A percentile compares a stretch with the other conserved stretches of the same genome.
Evolutionary conservation across 2,113 vertebrate species (phyloP).

Genomic region (Rafetus swinhoei): DNA sequence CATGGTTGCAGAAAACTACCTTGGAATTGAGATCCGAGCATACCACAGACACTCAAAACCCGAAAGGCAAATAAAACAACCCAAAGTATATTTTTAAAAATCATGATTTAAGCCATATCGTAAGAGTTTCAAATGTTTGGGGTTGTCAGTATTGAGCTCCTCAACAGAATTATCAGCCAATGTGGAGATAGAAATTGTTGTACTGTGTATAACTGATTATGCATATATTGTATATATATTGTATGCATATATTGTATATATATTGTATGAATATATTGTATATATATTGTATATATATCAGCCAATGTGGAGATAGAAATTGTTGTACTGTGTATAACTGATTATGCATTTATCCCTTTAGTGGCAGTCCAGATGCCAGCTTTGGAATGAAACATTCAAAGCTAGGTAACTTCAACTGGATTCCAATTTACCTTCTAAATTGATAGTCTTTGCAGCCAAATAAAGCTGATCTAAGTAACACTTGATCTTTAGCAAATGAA

Average conservation of each 20-base stretch:
- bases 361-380: neutral
- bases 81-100: neutral
- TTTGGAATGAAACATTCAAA: neutral
- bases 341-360: neutral
- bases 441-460: neutral
- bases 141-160: neutral
- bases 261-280: too few species aligned
- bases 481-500: conserved; percentile 41
- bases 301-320: accelerated
- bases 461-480: conserved; percentile 57
- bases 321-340: neutral
- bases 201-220: neutral
- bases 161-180: accelerated
- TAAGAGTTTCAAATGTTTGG: neutral
- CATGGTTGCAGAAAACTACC: neutral
- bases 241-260: too few species aligned
- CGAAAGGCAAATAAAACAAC: neutral
- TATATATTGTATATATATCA: too few species aligned
- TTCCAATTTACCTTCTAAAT: conserved; percentile 42
- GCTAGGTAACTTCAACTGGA: neutral
- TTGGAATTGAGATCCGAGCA: neutral
- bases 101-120: neutral
- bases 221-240: too few species aligned
- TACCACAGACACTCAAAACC: neutral
- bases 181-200: neutral